Base-by-base conservation (phyloP, 1,140 invertebrate species). In the Drosophila pseudoobscura region DNA sequence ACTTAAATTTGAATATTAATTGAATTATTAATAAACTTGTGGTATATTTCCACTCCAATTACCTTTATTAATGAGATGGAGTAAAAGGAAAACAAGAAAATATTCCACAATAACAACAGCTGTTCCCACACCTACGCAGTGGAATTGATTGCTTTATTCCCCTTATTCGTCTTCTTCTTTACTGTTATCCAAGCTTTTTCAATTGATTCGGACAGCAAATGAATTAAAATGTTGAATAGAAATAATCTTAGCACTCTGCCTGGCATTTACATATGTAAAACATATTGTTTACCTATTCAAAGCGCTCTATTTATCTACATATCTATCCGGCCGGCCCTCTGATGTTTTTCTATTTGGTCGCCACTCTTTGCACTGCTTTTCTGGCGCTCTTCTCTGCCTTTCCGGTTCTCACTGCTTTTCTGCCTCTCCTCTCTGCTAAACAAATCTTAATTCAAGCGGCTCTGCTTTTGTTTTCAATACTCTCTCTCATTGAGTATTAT, bases 181-280 rank as follows among this genome's bases (percentile, higher is more conserved):
- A 39, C 11, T 5, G 35, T 39, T 39, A 45, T 63, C 22, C 20
- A 26, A 17, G 54, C 29, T 41, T 17, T 43, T 15, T 55, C 52
- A 53, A 45, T 60, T 52, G 26, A 57, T 15, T 65, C 47, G 61
- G 47, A 45, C 39, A 59, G 44, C 9, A 50, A 72, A 60, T 49
- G 45, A 57, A 72, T 54, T 78, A 46, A 62, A 65, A 46, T 26
- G 20, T 54, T 52, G 46, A 58, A 56, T 39, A 39, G 11, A 39
- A 39, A 39, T 60, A 71, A 59, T 73, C n/a, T 61, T 22, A 53
- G 39, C 41, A 43, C 41, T 59, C 29, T 13, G 35, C 11, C 11
- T 53, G 39, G 41, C 52, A 75, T 80, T 77, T 77, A 84, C 82
- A 74, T 85, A 85, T 85, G 82, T 85, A 87, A 85, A 87, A 65